Conservation (phyloP, 2,888 invertebrate species). For the Ypsolopha scabrella region DNA sequence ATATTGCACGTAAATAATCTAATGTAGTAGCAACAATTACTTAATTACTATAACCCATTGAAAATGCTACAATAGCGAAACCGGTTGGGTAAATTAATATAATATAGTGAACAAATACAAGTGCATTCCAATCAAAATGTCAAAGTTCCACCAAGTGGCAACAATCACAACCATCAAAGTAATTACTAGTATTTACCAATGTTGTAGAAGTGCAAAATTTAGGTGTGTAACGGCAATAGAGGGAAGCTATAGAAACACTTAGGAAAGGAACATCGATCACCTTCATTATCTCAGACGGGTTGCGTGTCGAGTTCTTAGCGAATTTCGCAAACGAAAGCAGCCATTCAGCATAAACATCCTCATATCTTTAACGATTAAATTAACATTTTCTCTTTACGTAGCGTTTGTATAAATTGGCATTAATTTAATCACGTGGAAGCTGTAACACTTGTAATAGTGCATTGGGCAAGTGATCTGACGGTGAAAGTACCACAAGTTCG, state of each 20-base stretch:
- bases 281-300: not conserved
- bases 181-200: too few relatives aligned
- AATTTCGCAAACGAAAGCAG: conserved; percentile 16
- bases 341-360: not conserved
- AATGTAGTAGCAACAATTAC: too few relatives aligned
- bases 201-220: too few relatives aligned
- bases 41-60: too few relatives aligned
- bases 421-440: conserved; percentile 25
- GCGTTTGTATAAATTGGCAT: not conserved
- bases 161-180: too few relatives aligned
- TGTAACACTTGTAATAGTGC: conserved; percentile 47
- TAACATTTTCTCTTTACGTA: not conserved
- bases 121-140: too few relatives aligned
- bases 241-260: conserved; percentile 21
- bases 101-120: too few relatives aligned
- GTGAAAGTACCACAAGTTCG: conserved; percentile 61
- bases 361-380: not conserved
- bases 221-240: too few relatives aligned
- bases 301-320: conserved; percentile 13
- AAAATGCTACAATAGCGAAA: too few relatives aligned
- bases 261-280: not conserved
- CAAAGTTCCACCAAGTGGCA: too few relatives aligned
- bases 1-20: too few relatives aligned
- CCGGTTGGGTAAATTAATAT: too few relatives aligned
- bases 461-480: conserved; percentile 32